phyloP scores from a whole-genome alignment of 2,888 invertebrate genomes.

The Andrena dorsata region DNA sequence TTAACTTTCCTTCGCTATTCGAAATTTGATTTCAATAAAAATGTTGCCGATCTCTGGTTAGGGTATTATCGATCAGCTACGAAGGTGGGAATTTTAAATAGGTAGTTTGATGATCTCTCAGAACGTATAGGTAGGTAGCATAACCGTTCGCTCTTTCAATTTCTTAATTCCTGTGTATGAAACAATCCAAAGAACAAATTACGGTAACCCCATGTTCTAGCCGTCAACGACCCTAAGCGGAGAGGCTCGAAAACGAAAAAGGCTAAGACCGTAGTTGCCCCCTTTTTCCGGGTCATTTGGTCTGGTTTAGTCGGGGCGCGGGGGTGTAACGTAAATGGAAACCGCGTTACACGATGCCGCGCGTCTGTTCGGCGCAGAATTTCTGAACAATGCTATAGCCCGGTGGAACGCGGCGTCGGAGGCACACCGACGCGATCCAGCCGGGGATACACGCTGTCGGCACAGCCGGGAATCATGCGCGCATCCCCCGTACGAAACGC shows the following conservation, averaged over 20 bases:
- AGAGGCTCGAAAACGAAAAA: neutral
- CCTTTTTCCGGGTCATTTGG: slow-evolving; percentile 45
- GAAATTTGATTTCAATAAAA: too few relatives aligned
- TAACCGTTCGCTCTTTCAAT: neutral
- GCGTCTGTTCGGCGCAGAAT: slow-evolving; percentile 25
- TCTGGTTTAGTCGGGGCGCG: neutral
- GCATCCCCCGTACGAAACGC: slow-evolving; percentile 67
- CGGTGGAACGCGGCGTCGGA: neutral
- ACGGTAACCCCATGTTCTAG: neutral
- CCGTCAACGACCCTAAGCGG: neutral
- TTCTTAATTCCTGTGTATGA: neutral
- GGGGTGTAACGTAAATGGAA: slow-evolving; percentile 22
- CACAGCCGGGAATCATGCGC: slow-evolving; percentile 54
- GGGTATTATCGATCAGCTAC: too few relatives aligned
- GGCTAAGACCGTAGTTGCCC: neutral
- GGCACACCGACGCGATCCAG: slow-evolving; percentile 4
- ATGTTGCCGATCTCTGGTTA: too few relatives aligned
- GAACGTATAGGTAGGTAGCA: too few relatives aligned
- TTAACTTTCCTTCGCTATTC: too few relatives aligned
- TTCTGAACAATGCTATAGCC: slow-evolving; percentile 32
- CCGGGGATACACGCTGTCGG: slow-evolving; percentile 7
- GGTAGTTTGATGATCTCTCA: too few relatives aligned
- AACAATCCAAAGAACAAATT: neutral
- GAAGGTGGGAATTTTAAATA: too few relatives aligned
- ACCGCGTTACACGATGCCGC: slow-evolving; percentile 50